Evolutionary conservation across 1,140 invertebrate species (phyloP).

Genomic region (Bombus superbus): DNA sequence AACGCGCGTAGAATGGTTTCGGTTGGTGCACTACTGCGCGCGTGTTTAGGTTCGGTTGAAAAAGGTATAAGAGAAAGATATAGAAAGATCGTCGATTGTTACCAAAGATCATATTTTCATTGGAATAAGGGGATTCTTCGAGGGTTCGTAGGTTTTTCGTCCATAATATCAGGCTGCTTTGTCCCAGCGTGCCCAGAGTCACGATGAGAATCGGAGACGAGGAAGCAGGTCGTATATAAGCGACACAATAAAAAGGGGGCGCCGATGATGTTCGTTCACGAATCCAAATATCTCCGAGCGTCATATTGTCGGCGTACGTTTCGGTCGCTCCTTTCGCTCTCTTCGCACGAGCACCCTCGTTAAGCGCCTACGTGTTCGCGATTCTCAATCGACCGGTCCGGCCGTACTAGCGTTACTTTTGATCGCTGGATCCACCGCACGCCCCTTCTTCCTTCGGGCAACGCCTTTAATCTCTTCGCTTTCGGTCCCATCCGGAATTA

Average conservation of each 20-base stretch:
- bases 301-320: conserved; percentile 50
- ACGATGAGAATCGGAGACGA: not conserved
- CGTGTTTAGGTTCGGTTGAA: not conserved
- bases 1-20: not conserved
- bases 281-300: conserved; percentile 40
- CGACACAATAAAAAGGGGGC: conserved; percentile 27
- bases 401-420: conserved; percentile 57
- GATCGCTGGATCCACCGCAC: conserved; percentile 49
- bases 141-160: not conserved
- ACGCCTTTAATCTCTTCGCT: conserved; percentile 47
- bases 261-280: conserved; percentile 27
- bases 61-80: not conserved
- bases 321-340: conserved; percentile 56
- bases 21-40: not conserved
- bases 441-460: conserved; percentile 28
- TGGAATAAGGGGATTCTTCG: too few relatives aligned
- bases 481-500: conserved; percentile 20
- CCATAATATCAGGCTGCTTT: not conserved
- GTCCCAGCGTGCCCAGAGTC: not conserved
- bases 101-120: not conserved
- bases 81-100: not conserved
- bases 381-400: conserved; percentile 67
- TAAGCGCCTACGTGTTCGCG: conserved; percentile 73
- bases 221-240: not conserved
- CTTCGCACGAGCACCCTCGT: conserved; percentile 70